Evolutionary conservation across 2,888 invertebrate species (phyloP), one percentile per base, ranked within the genome.

Genomic region (Sclerodermus sp.): DNA sequence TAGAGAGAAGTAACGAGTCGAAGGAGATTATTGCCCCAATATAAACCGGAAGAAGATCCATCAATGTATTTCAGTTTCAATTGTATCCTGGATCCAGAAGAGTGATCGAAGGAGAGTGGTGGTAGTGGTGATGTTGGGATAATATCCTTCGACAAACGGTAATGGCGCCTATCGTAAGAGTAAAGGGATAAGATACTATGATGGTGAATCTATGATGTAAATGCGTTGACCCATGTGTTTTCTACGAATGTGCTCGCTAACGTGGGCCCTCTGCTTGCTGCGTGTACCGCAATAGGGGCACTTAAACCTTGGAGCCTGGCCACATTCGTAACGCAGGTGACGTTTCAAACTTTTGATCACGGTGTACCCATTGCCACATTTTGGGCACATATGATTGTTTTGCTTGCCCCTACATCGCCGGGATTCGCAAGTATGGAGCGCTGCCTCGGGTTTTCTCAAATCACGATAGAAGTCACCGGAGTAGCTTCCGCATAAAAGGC

Each of bases 331-430:
- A 30, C 70, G 65, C 44, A 74, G 58, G 38, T 76, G 76, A 4
- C 85, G 78, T 39, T 79, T 79, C 41, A 85, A 71, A 62, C 84
- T 83, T 64, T 82, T 83, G 64, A 81, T 80, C 57, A 83, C 82
- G 43, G 80, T 82, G 69, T 85, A 85, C 51, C 77, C 76, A 59
- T 82, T 84, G 13, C 79, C 76, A 62, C 85, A 85, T 37, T 80
- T 80, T 2, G 79, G 79, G 60, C 85, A 85, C 18, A 67, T 52
- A 55, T 71, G 57, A 53, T 53, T 60, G 48, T 49, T 57, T 16
- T 57, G 53, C 45, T 51, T 55, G 1, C 55, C 47, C 12, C 49
- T 42, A 31, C 48, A 54, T 9, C 58, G 52, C 4, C 16, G 5
- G 1, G 41, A 13, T 1, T 44, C 58, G 14, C 56, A 58, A 41